Base-by-base conservation (phyloP, 2,888 invertebrate species). In the Ophion slaviceki region DNA sequence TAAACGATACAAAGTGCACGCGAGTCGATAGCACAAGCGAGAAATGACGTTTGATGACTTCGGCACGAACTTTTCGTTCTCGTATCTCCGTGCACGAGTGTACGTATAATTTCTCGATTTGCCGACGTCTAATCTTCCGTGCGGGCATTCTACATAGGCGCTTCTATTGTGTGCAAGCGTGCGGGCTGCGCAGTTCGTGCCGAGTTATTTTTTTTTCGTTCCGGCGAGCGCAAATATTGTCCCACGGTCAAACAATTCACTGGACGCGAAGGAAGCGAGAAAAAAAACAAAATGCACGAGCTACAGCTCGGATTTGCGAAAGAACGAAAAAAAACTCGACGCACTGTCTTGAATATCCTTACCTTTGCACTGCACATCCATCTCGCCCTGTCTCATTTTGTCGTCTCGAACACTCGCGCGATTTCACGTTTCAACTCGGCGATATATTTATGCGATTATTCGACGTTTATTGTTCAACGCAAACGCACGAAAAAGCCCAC, bases 301-400 rank as follows among this genome's bases (percentile, higher is more conserved):
- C 40, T 7, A 40, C 40, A 8, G 8, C 40, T 5, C 40, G 40
- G 6, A 40, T 40, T 8, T 7, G 8, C 40, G 40, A 40, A 40
- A 0, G 0, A 40, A 40, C 6, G 8, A 40, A 2, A 8, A 40
- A 40, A 40, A 40, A 6, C 40, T 7, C 8, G 40, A 40, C 17
- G 62, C 72, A 40, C 36, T 28, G 32, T 20, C 14, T 45, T 57
- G 32, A 36, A 28, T 68, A 8, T 47, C 64, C 10, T 7, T 90
- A 92, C 92, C 92, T 92, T 91, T 91, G 83, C 88, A 91, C 83
- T 90, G 90, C 80, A 89, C 88, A 57, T 91, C 91, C 91, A 90
- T 91, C 66, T 84, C 82, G 40, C 53, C 83, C 20, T 80, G 75
- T 67, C 79, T 79, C 80, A 78, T 80, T 74, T 76, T 61, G 2